These are phyloP conservation scores for Drosophila simulans DNA, from an alignment of 1,140 invertebrate species.

Conservation along the genomic window DNA sequence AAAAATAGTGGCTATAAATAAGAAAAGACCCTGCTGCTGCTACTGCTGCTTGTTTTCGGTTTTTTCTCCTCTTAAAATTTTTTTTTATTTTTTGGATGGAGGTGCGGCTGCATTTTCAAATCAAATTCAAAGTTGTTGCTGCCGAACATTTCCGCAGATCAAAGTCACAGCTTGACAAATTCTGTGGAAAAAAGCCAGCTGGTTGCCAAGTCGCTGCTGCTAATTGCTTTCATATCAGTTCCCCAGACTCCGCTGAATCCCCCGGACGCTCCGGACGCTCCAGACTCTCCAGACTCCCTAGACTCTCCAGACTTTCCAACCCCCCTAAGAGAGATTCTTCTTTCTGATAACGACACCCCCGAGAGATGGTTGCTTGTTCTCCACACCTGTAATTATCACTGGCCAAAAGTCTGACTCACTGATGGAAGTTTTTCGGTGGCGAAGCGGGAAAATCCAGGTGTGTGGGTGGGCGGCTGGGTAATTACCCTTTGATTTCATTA, in stretches of 20 bases:
- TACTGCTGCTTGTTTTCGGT: conserved; percentile 37
- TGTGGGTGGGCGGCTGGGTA: neutral
- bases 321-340: conserved; percentile 13
- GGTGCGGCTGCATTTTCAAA: conserved; percentile 68
- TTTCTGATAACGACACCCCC: conserved; percentile 66
- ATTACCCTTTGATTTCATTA: conserved; percentile 40
- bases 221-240: conserved; percentile 80
- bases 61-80: conserved; percentile 24
- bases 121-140: conserved; percentile 79
- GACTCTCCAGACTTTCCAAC: conserved; percentile 10
- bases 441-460: conserved; percentile 13
- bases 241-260: conserved; percentile 10
- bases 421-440: conserved; percentile 51
- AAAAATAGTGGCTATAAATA: conserved; percentile 82
- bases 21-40: conserved; percentile 66
- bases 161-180: conserved; percentile 82
- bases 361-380: conserved; percentile 40
- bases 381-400: conserved; percentile 72
- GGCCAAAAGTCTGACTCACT: conserved; percentile 36
- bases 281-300: neutral
- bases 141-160: conserved; percentile 80
- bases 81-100: conserved; percentile 2
- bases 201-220: conserved; percentile 59
- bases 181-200: conserved; percentile 70
- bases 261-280: too few species aligned